Evolutionary conservation across 1,140 invertebrate species (phyloP), one percentile per base, ranked within the genome.

Genomic region (Hestina assimilis): DNA sequence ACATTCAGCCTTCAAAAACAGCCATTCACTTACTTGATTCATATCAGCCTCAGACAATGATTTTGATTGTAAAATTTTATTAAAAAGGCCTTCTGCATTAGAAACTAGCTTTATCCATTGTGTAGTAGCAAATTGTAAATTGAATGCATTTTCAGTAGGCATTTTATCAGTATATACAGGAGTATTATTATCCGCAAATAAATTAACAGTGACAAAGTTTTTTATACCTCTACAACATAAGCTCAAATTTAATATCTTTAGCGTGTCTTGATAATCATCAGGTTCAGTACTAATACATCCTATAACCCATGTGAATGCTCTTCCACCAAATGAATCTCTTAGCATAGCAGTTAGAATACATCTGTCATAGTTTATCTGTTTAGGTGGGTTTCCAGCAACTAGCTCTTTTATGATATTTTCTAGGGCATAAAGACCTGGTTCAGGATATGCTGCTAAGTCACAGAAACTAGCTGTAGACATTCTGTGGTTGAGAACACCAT

Each of bases 11-110:
- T 96, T 96, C 59, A 95, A 89, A 66, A 93, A 95, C 2, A 96
- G 81, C 95, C 95, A 96, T 55, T 95, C 93, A 72, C 94, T 94
- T n/a, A 96, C 94, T 82, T 94, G 94, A 71, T 94, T 93, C 62
- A 92, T 90, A 70, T 94, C 93, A 50, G 90, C 85, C 47, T 93
- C 91, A 4, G 92, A 90, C 35, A 96, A 76, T 23, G 90, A 83
- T 61, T 93, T 93, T 17, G 89, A 90, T 35, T 89, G 84, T 51
- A 91, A 81, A 45, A 89, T 89, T 89, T 93, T 95, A 66, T 93
- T 92, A 73, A 96, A 94, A 7, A 96, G 75, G n/a, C 93, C 93
- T 79, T 96, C 94, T 5, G 95, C 95, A 89, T 95, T 95, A 1
- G 93, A 92, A 3, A 96, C 94, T 23, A 96, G 76, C 74, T 95